These are phyloP conservation scores for Odontocolon sp. DNA, from an alignment of 2,888 invertebrate species.

Conservation along the genomic window DNA sequence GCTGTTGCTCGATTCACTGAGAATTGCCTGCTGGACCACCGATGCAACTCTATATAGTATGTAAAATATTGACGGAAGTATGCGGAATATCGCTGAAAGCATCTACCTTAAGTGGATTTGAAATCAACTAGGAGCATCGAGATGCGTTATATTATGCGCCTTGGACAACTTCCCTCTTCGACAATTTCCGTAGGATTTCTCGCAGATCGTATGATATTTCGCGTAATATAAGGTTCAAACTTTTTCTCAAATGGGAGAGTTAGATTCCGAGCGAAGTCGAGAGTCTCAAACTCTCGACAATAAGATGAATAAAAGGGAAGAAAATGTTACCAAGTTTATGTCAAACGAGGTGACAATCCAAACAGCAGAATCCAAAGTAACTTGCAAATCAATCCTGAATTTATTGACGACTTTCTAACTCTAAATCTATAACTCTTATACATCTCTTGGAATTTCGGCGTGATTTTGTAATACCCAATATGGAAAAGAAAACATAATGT, in stretches of 20 bases:
- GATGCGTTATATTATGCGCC: background rate
- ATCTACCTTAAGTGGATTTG: conserved; percentile 16
- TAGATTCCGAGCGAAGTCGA: background rate
- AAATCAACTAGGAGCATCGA: conserved; percentile 18
- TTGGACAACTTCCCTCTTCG: background rate
- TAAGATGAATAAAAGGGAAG: no score
- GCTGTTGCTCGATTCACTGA: background rate
- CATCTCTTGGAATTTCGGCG: no score
- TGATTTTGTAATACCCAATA: no score
- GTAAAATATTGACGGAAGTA: conserved; percentile 2
- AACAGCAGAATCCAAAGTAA: no score
- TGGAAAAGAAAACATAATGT: background rate
- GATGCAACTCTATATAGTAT: background rate
- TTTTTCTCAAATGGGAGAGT: background rate
- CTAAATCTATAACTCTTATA: no score
- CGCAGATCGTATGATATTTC: background rate
- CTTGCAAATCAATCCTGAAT: no score
- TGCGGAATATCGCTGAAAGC: background rate
- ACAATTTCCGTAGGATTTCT: conserved; percentile 14
- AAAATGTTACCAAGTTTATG: no score
- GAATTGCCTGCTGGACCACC: background rate
- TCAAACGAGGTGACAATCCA: no score
- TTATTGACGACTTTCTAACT: no score
- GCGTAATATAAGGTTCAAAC: background rate
- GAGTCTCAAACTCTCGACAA: background rate